Percentiles rank a stretch among this genome's conserved stretches.
phyloP scores from a whole-genome alignment of 2,797 vertebrate genomes.

The Helicolenus hilgendorfi region DNA sequence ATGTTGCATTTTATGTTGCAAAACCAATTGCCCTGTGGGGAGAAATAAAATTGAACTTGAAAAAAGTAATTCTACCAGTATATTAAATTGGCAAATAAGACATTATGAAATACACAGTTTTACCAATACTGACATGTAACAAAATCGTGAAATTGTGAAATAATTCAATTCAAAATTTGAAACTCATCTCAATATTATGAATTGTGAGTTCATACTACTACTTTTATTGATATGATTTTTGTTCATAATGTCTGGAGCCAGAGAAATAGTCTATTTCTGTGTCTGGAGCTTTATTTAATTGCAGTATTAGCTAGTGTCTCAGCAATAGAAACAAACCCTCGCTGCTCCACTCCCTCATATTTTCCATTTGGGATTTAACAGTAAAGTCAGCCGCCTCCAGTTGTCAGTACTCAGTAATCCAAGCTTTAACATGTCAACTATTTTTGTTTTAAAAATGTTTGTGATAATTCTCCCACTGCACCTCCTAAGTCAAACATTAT shows the following conservation, averaged over 20 bases:
- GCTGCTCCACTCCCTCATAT: slow-evolving; percentile 6
- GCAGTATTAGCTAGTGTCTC: not conserved
- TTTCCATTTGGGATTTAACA: slow-evolving; percentile 27
- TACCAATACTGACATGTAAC: not conserved
- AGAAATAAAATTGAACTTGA: not conserved
- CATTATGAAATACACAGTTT: not conserved
- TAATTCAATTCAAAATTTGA: not conserved
- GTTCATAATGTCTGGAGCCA: not conserved
- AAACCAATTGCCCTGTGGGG: too few species aligned
- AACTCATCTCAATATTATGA: not conserved
- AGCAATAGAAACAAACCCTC: not conserved
- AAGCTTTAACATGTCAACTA: slow-evolving; percentile 19
- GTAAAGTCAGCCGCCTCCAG: not conserved
- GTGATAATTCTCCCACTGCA: not conserved
- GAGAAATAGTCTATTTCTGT: too few species aligned
- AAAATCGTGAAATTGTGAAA: not conserved
- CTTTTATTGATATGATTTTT: not conserved
- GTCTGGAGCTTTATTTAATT: not conserved
- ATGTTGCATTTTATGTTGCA: too few species aligned
- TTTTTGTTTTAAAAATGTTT: not conserved
- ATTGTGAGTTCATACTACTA: not conserved
- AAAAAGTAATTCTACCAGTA: not conserved
- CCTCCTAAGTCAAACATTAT: not conserved
- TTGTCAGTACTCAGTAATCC: slow-evolving; percentile 1
- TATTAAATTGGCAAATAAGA: not conserved